Base-by-base conservation (phyloP, 2,888 invertebrate genomes). In the Cyrtodaria siliqua region DNA sequence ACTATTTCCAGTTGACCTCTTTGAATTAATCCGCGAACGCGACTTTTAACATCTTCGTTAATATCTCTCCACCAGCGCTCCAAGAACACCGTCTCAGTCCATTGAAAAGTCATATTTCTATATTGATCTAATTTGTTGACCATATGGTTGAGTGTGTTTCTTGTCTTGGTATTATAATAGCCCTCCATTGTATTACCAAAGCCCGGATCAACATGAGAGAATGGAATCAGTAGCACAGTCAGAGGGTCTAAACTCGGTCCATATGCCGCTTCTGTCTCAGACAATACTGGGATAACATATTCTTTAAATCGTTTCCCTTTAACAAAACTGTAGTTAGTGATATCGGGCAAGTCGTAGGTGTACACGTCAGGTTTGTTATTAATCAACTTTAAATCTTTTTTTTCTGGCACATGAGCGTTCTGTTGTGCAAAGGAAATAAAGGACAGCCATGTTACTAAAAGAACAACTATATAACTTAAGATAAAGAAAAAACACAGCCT, bases 141-240 rank as follows among this genome's bases (percentile, higher is more conserved):
- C 94, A 98, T 96, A 92, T 97, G 96, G 94, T 69, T 18, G 2
- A 80, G 52, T 1, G 98, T 98, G 90, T 96, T 96, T 73, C 96
- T 95, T 0, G 98, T 93, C 78, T 92, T 90, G 40, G 89, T 95
- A 92, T 97, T 96, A 93, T 97, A 99, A 93, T 99, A 99, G 89
- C 96, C 96, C 89, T 98, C 97, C 93, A 98, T 97, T 0, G 99
- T 99, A 93, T 97, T 96, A 89, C 98, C 94, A 99, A 99, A 99
- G 68, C 99, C 99, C 0, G 99, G 99, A 93, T 99, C 99, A 91
- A 98, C 98, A 94, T 99, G 99, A 0, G 98, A 98, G 93, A 98
- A 98, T 0, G 98, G 98, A 14, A 98, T 96, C 44, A 98, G 95
- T 75, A 98, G 70, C 2, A 91, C 89, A 14, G 80, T 85, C 52